Conservation (phyloP, 2,888 invertebrate genomes). For the Dicycla oo region DNA sequence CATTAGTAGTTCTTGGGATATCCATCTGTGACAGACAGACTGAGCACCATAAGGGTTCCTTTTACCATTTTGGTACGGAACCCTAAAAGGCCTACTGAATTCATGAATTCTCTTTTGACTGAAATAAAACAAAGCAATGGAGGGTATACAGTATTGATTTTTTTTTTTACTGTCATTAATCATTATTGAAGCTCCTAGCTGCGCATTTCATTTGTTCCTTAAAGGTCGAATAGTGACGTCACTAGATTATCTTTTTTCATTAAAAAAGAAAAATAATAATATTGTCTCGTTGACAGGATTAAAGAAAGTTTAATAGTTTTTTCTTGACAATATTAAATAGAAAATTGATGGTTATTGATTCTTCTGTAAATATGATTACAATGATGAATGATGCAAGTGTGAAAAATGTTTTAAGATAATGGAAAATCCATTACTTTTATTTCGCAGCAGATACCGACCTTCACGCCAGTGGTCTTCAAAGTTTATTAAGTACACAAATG, state of each 20-base stretch:
- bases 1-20: too few relatives aligned
- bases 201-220: constrained; percentile 47
- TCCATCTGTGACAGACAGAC: too few relatives aligned
- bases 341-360: neutral
- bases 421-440: neutral
- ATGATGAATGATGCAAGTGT: constrained; percentile 5
- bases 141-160: constrained; percentile 51
- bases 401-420: neutral
- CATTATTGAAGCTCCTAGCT: constrained; percentile 43
- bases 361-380: constrained; percentile 2
- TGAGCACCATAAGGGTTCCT: too few relatives aligned
- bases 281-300: neutral
- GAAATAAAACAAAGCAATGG: constrained; percentile 36
- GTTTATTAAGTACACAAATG: neutral
- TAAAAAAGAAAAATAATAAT: neutral
- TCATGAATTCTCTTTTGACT: constrained; percentile 23
- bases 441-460: neutral
- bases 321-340: neutral
- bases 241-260: constrained; percentile 11
- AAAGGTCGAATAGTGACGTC: constrained; percentile 10
- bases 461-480: neutral
- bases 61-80: too few relatives aligned
- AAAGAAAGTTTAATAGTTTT: constrained; percentile 16
- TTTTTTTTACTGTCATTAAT: constrained; percentile 58
- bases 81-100: constrained; percentile 23